A percentile compares a stretch with the other conserved stretches of the same genome.
phyloP scores from a whole-genome alignment of 2,888 invertebrate genomes.

The Lycia hirtaria region DNA sequence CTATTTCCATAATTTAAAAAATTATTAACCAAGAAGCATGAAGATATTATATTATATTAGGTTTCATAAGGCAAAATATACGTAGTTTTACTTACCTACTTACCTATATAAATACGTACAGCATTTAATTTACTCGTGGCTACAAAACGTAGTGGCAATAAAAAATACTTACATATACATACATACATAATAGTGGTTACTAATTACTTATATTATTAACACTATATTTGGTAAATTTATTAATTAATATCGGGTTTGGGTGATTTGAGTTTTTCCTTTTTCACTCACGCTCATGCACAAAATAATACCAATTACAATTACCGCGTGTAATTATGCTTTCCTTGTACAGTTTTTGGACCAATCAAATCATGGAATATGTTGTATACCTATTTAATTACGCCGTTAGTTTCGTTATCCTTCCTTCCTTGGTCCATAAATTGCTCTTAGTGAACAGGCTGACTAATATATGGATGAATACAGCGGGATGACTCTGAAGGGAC shows the following conservation, averaged over 20 bases:
- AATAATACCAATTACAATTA: neutral
- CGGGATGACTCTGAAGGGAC: neutral
- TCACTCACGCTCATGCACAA: neutral
- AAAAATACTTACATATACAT: conserved; percentile 22
- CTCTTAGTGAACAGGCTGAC: no score
- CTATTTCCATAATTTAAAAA: no score
- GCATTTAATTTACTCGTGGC: neutral
- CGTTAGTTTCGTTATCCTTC: neutral
- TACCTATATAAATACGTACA: neutral
- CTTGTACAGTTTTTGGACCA: neutral
- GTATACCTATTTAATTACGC: neutral
- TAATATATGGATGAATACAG: neutral
- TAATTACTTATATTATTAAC: neutral
- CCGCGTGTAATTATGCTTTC: neutral
- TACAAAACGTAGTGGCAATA: conserved; percentile 2
- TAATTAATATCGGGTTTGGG: neutral
- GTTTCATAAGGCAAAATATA: neutral
- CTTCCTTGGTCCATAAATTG: neutral
- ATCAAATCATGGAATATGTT: neutral
- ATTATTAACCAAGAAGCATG: neutral
- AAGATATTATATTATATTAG: neutral
- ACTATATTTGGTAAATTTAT: neutral
- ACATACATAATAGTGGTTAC: neutral
- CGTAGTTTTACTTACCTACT: neutral
- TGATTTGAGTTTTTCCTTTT: neutral